Evolutionary conservation across 2,113 vertebrate species (phyloP).

Genomic region (Andinoacara biseriatus): DNA sequence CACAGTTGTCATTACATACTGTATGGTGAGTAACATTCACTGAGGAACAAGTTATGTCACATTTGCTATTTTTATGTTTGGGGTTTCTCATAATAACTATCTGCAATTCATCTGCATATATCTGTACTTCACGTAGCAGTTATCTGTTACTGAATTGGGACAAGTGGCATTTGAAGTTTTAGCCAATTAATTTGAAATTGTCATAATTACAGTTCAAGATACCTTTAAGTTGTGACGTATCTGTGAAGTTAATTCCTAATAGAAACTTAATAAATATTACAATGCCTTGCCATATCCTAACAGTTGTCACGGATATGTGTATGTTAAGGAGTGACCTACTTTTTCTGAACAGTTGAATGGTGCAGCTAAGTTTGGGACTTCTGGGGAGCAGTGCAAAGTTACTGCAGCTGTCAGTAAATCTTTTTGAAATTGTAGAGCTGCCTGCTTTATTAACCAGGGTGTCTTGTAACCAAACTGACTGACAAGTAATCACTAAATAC

Average conservation of each 20-base stretch:
- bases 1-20: background rate
- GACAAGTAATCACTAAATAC: background rate
- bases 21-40: background rate
- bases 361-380: background rate
- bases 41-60: background rate
- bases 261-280: background rate
- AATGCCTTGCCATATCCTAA: background rate
- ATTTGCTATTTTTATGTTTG: background rate
- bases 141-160: background rate
- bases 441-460: background rate
- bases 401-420: slow-evolving; percentile 3
- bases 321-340: slow-evolving; percentile 11
- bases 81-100: background rate
- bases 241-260: slow-evolving; percentile 1
- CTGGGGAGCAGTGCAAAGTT: background rate
- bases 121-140: background rate
- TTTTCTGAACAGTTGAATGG: slow-evolving; percentile 9
- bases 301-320: slow-evolving; percentile 3
- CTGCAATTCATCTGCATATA: background rate
- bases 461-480: background rate
- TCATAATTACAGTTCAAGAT: background rate
- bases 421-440: background rate
- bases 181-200: background rate
- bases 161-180: background rate
- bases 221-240: background rate